A percentile compares a stretch with the other conserved stretches of the same genome.
Conservation (phyloP, 2,797 vertebrate genomes). For the Pyrocephalus nanus region DNA sequence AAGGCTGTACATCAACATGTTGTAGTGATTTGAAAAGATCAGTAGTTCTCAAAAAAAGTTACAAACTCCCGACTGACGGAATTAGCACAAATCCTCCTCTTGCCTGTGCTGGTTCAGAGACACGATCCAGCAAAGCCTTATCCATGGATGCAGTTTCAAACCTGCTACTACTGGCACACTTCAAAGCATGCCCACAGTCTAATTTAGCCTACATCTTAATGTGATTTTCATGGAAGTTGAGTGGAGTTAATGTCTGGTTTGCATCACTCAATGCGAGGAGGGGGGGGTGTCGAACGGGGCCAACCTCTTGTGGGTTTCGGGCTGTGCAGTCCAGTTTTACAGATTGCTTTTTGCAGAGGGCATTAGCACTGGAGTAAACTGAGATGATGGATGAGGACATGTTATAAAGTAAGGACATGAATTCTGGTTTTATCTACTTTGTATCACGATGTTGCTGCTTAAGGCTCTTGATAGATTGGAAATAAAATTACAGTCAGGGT, state of each 20-base stretch:
- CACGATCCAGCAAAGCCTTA: background rate
- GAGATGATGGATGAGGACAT: background rate
- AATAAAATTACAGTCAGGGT: background rate
- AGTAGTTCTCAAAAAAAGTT: constrained; percentile 19
- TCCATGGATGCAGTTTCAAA: background rate
- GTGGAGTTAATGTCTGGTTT: background rate
- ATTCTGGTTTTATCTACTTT: background rate
- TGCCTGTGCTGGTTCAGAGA: background rate
- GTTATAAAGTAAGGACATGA: background rate
- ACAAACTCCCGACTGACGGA: background rate
- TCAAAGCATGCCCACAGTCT: background rate
- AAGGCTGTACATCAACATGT: background rate
- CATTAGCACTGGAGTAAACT: background rate
- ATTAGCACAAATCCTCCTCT: constrained; percentile 45
- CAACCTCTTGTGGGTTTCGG: background rate
- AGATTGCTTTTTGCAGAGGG: background rate
- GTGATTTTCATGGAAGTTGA: constrained; percentile 1
- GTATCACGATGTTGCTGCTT: background rate
- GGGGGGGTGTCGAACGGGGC: fast-evolving
- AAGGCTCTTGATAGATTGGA: constrained; percentile 13
- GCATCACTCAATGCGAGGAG: background rate
- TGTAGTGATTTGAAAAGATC: constrained; percentile 30
- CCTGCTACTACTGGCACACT: background rate
- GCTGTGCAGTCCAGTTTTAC: background rate
- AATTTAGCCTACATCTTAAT: background rate